Percentiles rank a stretch among this genome's conserved stretches.
These are phyloP conservation scores for Bilobella aurantiaca DNA, from an alignment of 1,140 invertebrate genomes.

Conservation along the genomic window DNA sequence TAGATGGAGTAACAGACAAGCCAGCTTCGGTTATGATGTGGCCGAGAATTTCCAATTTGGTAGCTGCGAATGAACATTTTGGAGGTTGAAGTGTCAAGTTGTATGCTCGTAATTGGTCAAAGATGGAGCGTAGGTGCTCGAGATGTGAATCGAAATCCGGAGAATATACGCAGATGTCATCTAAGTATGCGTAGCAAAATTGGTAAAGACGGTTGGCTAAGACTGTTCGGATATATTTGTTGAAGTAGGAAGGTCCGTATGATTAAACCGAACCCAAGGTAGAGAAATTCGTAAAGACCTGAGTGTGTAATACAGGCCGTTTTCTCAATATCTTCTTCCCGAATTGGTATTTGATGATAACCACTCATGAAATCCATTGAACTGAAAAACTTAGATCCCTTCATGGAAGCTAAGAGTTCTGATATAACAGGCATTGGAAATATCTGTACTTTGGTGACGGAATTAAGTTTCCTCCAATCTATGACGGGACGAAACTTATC, in stretches of 20 bases:
- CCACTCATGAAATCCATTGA: not conserved
- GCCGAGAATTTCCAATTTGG: conserved; percentile 40
- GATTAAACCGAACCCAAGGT: conserved; percentile 43
- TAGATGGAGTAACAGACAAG: conserved; percentile 35
- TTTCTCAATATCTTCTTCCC: not conserved
- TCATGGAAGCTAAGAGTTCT: conserved; percentile 32
- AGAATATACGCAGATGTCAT: conserved; percentile 36
- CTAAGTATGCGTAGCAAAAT: conserved; percentile 33
- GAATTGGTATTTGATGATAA: not conserved
- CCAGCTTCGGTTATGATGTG: conserved; percentile 38
- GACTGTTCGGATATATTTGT: conserved; percentile 39
- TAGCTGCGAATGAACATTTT: conserved; percentile 38
- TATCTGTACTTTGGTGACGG: conserved; percentile 37
- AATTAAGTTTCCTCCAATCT: conserved; percentile 43
- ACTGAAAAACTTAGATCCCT: not conserved
- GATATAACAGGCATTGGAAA: conserved; percentile 46
- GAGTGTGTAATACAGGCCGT: conserved; percentile 38
- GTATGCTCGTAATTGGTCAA: conserved; percentile 35
- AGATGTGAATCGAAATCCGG: conserved; percentile 38
- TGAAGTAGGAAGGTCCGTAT: conserved; percentile 42
- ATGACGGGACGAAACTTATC: conserved; percentile 38
- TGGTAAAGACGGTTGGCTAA: conserved; percentile 33
- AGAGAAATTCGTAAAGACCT: conserved; percentile 38
- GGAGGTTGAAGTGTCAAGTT: conserved; percentile 37
- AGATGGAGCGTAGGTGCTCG: conserved; percentile 36